These are phyloP conservation scores for Cotesia vestalis DNA, from an alignment of 1,140 invertebrate genomes.

Conservation along the genomic window DNA sequence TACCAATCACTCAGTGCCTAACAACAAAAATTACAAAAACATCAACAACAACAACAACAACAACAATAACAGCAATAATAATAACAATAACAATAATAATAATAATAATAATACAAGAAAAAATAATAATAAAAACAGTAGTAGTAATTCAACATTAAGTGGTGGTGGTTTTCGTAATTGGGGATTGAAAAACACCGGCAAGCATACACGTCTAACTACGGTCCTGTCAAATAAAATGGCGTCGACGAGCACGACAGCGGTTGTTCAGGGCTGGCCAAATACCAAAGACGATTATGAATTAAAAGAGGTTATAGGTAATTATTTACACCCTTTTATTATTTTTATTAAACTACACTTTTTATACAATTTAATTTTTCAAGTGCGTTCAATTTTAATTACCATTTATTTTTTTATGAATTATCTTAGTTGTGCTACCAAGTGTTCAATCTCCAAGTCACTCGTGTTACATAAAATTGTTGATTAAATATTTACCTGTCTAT, in stretches of 20 bases:
- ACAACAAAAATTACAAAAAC: background rate
- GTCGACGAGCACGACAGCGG: slow-evolving; percentile 69
- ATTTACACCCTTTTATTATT: slow-evolving; percentile 23
- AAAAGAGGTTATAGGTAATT: slow-evolving; percentile 90
- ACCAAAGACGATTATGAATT: slow-evolving; percentile 93
- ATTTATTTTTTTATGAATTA: background rate
- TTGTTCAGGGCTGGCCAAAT: slow-evolving; percentile 84
- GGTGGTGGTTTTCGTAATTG: slow-evolving; percentile 8
- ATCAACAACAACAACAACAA: no score
- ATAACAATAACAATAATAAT: no score
- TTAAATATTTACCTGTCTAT: no score
- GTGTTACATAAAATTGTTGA: slow-evolving; percentile 22
- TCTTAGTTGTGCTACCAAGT: no score
- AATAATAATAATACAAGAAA: no score
- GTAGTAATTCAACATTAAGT: slow-evolving; percentile 15
- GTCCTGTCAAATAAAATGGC: slow-evolving; percentile 78
- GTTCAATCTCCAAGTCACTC: background rate
- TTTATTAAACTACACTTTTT: background rate
- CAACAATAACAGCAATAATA: no score
- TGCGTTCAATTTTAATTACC: background rate
- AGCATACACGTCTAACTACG: slow-evolving; percentile 64
- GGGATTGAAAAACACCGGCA: slow-evolving; percentile 51
- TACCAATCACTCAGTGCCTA: background rate
- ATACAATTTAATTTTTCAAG: background rate
- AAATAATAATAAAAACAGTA: no score